Evolutionary conservation across 2,888 invertebrate species (phyloP), one percentile per base, ranked within the genome.

Genomic region (Eupithecia dodoneata): DNA sequence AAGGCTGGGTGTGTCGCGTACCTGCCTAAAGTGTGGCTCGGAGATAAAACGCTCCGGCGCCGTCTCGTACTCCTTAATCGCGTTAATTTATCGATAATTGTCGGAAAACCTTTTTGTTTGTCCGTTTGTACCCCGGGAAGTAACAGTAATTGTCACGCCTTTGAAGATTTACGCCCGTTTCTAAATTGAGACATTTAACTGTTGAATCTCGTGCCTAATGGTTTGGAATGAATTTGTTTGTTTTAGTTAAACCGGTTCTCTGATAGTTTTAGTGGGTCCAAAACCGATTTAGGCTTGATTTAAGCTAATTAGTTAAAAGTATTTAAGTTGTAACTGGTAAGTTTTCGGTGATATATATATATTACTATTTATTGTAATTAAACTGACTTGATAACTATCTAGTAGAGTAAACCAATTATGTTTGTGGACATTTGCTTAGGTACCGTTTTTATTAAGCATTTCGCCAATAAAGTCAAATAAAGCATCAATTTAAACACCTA

Each of bases 61-160:
- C 94, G 94, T 92, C 94, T 91, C 91, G 87, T 92, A 92, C 89
- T 92, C 92, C 91, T 93, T 94, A 95, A 95, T 95, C 94, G 93
- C 93, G 94, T 94, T 95, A 95, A 94, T 95, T 95, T 94, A 95
- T 94, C 94, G 94, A 94, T 95, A 95, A 95, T 95, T 94, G 94
- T 94, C 94, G 94, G 93, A 92, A 93, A 94, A 91, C 94, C 94
- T 94, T 94, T 94, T 94, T 94, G 94, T 95, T 95, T 94, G 94
- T 94, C 93, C 91, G 79, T 76, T 76, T 76, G 79, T 79, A 76
- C 93, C 93, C 92, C 92, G 93, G 94, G 89, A 94, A 94, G 93
- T 94, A 95, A 94, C 94, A 94, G 94, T 94, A 94, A 95, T 95
- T 95, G 95, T 95, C 95, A 95, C 94, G 95, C 94, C 94, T 95